phyloP scores from a whole-genome alignment of 30 jellyfish, hydroid and myxozoan species.

The Turritopsis rubra region DNA sequence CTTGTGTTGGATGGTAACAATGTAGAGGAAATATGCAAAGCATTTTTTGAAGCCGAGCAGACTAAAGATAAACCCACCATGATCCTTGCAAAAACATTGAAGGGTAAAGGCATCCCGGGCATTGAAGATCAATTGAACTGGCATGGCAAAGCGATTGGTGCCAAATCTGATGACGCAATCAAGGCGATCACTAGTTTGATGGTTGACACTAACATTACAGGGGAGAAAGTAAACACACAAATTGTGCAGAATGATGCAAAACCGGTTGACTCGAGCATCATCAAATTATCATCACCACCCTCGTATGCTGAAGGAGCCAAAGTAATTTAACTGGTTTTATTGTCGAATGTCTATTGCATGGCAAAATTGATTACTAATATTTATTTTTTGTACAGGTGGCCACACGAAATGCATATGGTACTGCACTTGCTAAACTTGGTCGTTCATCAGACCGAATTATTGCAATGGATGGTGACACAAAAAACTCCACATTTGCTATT shows the following conservation, averaged over 20 bases:
- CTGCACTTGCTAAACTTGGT: slow-evolving; percentile 92
- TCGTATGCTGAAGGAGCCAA: slow-evolving; percentile 59
- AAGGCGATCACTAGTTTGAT: slow-evolving; percentile 47
- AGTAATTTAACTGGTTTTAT: slow-evolving; percentile 13
- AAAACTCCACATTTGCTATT: slow-evolving; percentile 95
- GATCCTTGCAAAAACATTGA: slow-evolving; percentile 78
- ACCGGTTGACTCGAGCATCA: slow-evolving; percentile 49
- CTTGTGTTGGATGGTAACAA: slow-evolving; percentile 85
- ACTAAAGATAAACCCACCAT: slow-evolving; percentile 77
- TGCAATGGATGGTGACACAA: slow-evolving; percentile 96
- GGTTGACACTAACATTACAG: slow-evolving; percentile 35
- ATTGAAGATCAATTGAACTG: slow-evolving; percentile 81
- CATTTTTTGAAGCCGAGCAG: slow-evolving; percentile 61
- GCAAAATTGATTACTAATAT: background rate
- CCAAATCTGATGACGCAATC: slow-evolving; percentile 68
- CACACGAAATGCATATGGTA: slow-evolving; percentile 90
- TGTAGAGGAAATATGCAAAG: slow-evolving; percentile 73
- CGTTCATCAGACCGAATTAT: slow-evolving; percentile 60
- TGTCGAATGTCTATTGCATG: background rate
- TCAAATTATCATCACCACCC: slow-evolving; percentile 77
- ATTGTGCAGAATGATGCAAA: slow-evolving; percentile 71
- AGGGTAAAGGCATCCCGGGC: slow-evolving; percentile 51
- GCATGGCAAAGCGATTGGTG: slow-evolving; percentile 99
- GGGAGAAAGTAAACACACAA: slow-evolving; percentile 57
- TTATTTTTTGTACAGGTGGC: slow-evolving; percentile 50